Percentiles rank a stretch among this genome's conserved stretches.
These are phyloP conservation scores for Mustela lutreola DNA, from an alignment of 2,113 vertebrate genomes.

Conservation along the genomic window DNA sequence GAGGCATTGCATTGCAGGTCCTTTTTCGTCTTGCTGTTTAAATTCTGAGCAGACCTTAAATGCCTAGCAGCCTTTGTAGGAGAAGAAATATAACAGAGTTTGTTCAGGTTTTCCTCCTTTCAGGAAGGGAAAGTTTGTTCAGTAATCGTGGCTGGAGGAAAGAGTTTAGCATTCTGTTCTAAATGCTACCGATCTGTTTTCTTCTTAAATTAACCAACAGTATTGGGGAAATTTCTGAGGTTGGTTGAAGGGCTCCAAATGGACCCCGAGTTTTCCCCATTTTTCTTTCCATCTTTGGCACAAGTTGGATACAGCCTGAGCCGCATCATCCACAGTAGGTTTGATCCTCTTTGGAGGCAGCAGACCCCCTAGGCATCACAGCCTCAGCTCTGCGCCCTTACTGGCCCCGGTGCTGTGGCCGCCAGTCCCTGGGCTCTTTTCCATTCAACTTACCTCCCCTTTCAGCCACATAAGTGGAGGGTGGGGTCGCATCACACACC, in stretches of 20 bases:
- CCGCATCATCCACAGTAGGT: neutral
- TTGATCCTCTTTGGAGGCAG: conserved; percentile 15
- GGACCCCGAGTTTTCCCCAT: neutral
- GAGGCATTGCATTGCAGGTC: neutral
- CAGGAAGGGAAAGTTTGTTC: neutral
- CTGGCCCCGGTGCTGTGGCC: neutral
- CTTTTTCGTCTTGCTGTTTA: conserved; percentile 40
- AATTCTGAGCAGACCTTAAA: conserved; percentile 11
- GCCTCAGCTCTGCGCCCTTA: neutral
- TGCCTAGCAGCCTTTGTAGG: conserved; percentile 21
- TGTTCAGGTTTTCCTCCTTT: conserved; percentile 44
- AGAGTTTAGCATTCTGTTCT: conserved; percentile 25
- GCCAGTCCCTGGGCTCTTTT: neutral
- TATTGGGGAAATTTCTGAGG: conserved; percentile 25
- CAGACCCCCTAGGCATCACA: neutral
- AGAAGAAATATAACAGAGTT: conserved; percentile 18
- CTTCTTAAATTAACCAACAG: neutral
- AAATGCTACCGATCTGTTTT: neutral
- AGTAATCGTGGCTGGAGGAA: neutral
- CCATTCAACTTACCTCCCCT: neutral
- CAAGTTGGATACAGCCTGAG: neutral
- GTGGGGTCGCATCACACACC: neutral
- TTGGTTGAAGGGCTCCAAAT: neutral
- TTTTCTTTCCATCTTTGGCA: conserved; percentile 8
- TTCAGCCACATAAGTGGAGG: neutral